Conservation (phyloP, 2,797 vertebrate species). For the Parambassis ranga region DNA sequence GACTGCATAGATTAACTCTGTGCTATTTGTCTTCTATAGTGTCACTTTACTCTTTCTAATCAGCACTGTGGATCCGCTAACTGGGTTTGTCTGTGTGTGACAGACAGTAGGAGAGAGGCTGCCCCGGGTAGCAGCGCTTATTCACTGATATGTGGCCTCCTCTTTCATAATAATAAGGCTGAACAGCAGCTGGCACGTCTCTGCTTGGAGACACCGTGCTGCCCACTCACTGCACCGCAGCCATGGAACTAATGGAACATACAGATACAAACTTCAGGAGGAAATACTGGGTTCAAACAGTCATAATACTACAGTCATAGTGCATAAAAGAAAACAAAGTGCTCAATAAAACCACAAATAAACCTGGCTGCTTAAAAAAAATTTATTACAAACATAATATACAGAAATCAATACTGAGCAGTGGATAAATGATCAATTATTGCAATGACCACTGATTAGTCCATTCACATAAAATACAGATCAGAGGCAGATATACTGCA, state of each 20-base stretch:
- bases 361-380: too few relatives aligned
- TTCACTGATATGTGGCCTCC: slow-evolving; percentile 45
- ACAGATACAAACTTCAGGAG: too few relatives aligned
- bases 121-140: slow-evolving; percentile 19
- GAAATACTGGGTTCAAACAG: too few relatives aligned
- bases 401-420: too few relatives aligned
- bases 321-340: too few relatives aligned
- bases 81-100: slow-evolving; percentile 43
- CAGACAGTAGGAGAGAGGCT: not conserved
- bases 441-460: too few relatives aligned
- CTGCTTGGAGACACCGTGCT: slow-evolving; percentile 8
- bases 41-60: slow-evolving; percentile 55
- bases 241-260: not conserved
- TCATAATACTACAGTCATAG: too few relatives aligned
- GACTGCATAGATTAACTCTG: slow-evolving; percentile 14
- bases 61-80: slow-evolving; percentile 38
- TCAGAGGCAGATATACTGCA: too few relatives aligned
- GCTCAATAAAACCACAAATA: too few relatives aligned
- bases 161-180: slow-evolving; percentile 18
- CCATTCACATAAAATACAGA: too few relatives aligned
- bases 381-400: too few relatives aligned
- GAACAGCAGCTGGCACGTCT: not conserved
- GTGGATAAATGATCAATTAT: too few relatives aligned
- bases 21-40: slow-evolving; percentile 51
- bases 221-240: slow-evolving; percentile 8